A percentile compares a stretch with the other conserved stretches of the same genome.
Conservation (phyloP, 1,140 invertebrate genomes). For the Steinernema khuongi region DNA sequence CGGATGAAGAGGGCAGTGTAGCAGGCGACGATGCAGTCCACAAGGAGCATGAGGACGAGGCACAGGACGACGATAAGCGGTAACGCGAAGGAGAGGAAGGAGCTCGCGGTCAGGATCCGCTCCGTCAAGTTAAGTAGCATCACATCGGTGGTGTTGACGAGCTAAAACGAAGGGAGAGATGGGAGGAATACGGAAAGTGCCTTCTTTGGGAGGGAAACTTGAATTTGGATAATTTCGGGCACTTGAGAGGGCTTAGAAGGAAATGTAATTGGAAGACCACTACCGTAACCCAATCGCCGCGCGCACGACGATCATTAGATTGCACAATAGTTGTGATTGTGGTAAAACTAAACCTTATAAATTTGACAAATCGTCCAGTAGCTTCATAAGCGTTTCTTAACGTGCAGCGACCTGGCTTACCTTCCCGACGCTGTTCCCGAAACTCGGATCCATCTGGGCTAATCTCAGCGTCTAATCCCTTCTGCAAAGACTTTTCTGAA, state of each 20-base stretch:
- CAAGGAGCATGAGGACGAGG: neutral
- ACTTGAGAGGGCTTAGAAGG: neutral
- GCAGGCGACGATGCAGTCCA: neutral
- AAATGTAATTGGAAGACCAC: neutral
- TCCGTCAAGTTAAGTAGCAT: neutral
- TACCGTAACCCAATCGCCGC: too few relatives aligned
- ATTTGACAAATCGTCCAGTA: too few relatives aligned
- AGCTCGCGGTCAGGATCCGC: neutral
- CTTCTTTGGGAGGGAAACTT: too few relatives aligned
- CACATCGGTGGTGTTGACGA: neutral
- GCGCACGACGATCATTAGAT: neutral
- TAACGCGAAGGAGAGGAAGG: neutral
- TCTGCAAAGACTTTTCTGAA: too few relatives aligned
- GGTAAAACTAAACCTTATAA: too few relatives aligned
- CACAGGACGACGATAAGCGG: neutral
- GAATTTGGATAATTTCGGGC: neutral
- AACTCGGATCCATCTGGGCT: too few relatives aligned
- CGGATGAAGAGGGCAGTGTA: neutral
- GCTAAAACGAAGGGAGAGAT: neutral
- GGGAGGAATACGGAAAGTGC: neutral
- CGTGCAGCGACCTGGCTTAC: too few relatives aligned
- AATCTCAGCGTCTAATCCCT: too few relatives aligned
- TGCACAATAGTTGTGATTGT: too few relatives aligned
- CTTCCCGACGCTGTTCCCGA: too few relatives aligned
- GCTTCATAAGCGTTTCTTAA: too few relatives aligned